Base-by-base conservation (phyloP, 2,888 invertebrate species). In the Neria commutata region DNA sequence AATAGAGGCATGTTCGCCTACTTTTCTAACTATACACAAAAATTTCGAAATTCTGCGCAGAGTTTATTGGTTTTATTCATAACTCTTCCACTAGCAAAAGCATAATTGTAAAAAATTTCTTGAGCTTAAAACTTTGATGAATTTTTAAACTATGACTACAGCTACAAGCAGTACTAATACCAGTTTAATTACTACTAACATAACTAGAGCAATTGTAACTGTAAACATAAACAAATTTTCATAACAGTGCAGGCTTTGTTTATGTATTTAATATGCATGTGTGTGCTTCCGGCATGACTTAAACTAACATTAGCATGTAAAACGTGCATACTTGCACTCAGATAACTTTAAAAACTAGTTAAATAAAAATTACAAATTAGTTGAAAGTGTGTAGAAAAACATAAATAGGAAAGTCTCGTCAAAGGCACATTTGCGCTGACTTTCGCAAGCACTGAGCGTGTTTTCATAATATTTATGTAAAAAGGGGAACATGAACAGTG, bases 81-180 rank as follows among this genome's bases (percentile, higher is more conserved):
- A n/a, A n/a, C n/a, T n/a, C n/a, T n/a, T n/a, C n/a, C n/a, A n/a
- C n/a, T n/a, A n/a, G n/a, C n/a, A n/a, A n/a, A n/a, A n/a, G n/a
- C n/a, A n/a, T n/a, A n/a, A n/a, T n/a, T n/a, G n/a, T n/a, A n/a
- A n/a, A n/a, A n/a, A n/a, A n/a, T n/a, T n/a, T n/a, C n/a, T n/a
- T n/a, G n/a, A n/a, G n/a, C n/a, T n/a, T 73, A 70, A 72, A 74
- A 74, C 74, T 72, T 74, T 74, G 74, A 74, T 74, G 74, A 74
- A 72, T 72, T 74, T 72, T 70, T 70, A 73, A 74, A 72, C 73
- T 72, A 72, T 74, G 74, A 74, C 73, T 73, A 72, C 74, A 72
- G 73, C 74, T 74, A 72, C 74, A 72, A 73, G 64, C 72, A 74
- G 70, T 73, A 72, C 68, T 70, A 61, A 58, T 25, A 40, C 19